Evolutionary conservation across 2,888 invertebrate genomes (phyloP).

Genomic region (Lutraria lutraria): DNA sequence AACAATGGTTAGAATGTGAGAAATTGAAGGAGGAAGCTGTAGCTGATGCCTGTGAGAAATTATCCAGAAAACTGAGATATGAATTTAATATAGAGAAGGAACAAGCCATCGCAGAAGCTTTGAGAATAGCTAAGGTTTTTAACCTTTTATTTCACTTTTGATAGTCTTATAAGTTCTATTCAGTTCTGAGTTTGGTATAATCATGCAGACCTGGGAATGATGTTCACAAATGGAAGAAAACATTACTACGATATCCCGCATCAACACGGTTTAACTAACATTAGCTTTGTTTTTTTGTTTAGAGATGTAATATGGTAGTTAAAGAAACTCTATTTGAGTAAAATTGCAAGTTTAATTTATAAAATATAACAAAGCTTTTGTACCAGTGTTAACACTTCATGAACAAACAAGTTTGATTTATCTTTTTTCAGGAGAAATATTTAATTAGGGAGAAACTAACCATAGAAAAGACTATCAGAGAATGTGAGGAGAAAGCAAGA

Average conservation of each 20-base stretch:
- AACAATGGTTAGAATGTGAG: slow-evolving; percentile 82
- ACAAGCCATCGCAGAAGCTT: slow-evolving; percentile 79
- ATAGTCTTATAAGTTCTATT: too few relatives aligned
- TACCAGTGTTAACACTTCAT: too few relatives aligned
- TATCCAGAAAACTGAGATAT: slow-evolving; percentile 74
- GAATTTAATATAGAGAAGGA: slow-evolving; percentile 82
- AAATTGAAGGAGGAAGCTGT: slow-evolving; percentile 77
- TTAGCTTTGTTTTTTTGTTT: too few relatives aligned
- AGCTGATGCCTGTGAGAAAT: slow-evolving; percentile 78
- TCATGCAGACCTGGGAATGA: background rate
- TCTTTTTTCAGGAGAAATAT: slow-evolving; percentile 77
- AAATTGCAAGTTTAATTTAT: too few relatives aligned
- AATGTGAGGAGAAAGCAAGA: slow-evolving; percentile 80
- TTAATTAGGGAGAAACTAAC: slow-evolving; percentile 77
- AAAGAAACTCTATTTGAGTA: too few relatives aligned
- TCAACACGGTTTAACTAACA: too few relatives aligned
- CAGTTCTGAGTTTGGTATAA: background rate
- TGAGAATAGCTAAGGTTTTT: slow-evolving; percentile 79
- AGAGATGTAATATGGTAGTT: too few relatives aligned
- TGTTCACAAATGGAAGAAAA: background rate
- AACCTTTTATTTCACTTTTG: too few relatives aligned
- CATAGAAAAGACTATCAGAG: slow-evolving; percentile 77
- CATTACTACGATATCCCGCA: too few relatives aligned
- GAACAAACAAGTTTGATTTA: too few relatives aligned
- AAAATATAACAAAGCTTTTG: too few relatives aligned